Evolutionary conservation across 2,888 invertebrate genomes (phyloP).

Genomic region (Ophioninae sp.): DNA sequence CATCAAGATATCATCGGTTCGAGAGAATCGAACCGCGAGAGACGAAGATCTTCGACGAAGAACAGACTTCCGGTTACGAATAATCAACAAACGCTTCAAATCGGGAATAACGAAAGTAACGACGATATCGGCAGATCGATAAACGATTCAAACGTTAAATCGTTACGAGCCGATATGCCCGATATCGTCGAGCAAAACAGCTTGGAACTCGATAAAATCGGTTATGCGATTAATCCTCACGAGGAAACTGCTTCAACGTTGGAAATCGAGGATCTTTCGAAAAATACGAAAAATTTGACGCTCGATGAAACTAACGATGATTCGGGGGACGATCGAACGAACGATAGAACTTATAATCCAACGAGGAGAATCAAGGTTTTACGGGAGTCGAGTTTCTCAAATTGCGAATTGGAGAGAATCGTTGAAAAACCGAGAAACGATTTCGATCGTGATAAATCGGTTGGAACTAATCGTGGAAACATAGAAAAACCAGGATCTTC

Average conservation of each 20-base stretch:
- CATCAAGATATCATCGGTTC: conserved; percentile 57
- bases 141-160: conserved; percentile 27
- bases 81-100: conserved; percentile 1
- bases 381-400: conserved; percentile 66
- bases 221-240: conserved; percentile 49
- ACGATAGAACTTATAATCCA: conserved; percentile 22
- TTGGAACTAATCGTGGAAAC: not conserved
- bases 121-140: too few relatives aligned
- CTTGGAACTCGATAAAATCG: conserved; percentile 65
- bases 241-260: too few relatives aligned
- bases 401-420: conserved; percentile 61
- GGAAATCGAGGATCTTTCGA: too few relatives aligned
- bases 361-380: conserved; percentile 51
- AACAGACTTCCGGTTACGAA: conserved; percentile 40
- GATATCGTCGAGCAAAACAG: conserved; percentile 70
- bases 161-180: conserved; percentile 71
- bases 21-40: conserved; percentile 58
- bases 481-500: not conserved
- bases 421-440: conserved; percentile 57
- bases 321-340: conserved; percentile 12
- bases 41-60: conserved; percentile 70
- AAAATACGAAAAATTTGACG: not conserved
- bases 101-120: too few relatives aligned
- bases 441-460: not conserved
- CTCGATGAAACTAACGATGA: not conserved